A percentile compares a stretch with the other conserved stretches of the same genome.
These are phyloP conservation scores for Microctonus aethiopoides DNA, from an alignment of 2,888 invertebrate genomes.

Conservation along the genomic window DNA sequence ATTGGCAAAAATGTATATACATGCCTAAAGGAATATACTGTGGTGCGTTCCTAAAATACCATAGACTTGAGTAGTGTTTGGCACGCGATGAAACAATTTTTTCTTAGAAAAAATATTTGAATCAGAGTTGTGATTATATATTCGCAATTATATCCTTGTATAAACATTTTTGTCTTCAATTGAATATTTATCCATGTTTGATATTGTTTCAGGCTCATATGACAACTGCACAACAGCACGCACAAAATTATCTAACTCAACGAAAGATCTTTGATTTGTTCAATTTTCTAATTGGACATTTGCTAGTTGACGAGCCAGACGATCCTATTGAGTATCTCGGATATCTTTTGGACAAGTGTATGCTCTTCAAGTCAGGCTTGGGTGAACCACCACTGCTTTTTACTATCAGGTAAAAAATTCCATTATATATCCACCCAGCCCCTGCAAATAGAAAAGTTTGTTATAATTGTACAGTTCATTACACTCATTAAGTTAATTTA, in stretches of 20 bases:
- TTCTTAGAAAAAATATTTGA: background rate
- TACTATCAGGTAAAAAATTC: slow-evolving; percentile 48
- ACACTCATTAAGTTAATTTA: background rate
- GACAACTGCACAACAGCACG: slow-evolving; percentile 57
- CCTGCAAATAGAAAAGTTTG: background rate
- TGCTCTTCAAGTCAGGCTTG: slow-evolving; percentile 66
- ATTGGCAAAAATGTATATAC: slow-evolving; percentile 9
- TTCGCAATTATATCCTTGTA: background rate
- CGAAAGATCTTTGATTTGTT: slow-evolving; percentile 67
- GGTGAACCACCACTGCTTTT: slow-evolving; percentile 68
- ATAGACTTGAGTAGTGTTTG: slow-evolving; percentile 9
- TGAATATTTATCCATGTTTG: background rate
- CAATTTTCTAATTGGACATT: slow-evolving; percentile 67
- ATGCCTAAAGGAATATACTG: background rate
- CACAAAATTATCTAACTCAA: slow-evolving; percentile 62
- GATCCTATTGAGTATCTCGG: slow-evolving; percentile 67
- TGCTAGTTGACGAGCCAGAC: slow-evolving; percentile 64
- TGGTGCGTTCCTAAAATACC: slow-evolving; percentile 22
- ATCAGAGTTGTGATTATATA: background rate
- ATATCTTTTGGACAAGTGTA: slow-evolving; percentile 66
- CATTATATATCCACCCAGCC: background rate
- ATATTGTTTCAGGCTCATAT: slow-evolving; percentile 33
- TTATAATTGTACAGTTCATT: background rate
- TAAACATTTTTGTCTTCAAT: background rate
- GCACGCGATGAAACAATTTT: slow-evolving; percentile 9